phyloP scores from a whole-genome alignment of 37 sponge, comb jelly and placozoan genomes.

The Agelas oroides region DNA sequence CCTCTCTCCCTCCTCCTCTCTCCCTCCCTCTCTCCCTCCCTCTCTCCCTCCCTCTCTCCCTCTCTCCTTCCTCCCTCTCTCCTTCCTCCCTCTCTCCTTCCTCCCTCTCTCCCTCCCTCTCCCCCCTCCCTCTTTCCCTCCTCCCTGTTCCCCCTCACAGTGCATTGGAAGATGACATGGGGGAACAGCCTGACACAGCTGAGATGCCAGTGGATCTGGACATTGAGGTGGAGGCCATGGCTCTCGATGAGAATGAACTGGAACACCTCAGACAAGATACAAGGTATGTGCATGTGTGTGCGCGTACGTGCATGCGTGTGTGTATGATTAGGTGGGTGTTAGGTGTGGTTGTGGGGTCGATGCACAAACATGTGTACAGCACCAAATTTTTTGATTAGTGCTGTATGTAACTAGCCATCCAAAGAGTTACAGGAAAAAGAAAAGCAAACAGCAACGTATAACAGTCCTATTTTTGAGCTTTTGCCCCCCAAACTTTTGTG shows the following conservation, averaged over 20 bases:
- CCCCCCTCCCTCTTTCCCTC: slow-evolving; percentile 3
- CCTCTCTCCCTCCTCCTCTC: not conserved
- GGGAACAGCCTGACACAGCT: slow-evolving; percentile 16
- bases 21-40: slow-evolving; percentile 12
- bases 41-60: slow-evolving; percentile 24
- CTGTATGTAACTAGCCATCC: too few species aligned
- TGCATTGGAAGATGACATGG: not conserved
- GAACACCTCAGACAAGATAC: slow-evolving; percentile 25
- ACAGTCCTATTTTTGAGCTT: too few species aligned
- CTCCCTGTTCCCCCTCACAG: too few species aligned
- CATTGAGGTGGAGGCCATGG: slow-evolving; percentile 59
- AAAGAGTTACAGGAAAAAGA: too few species aligned
- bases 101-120: slow-evolving; percentile 8
- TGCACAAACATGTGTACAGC: not conserved
- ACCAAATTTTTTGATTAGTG: too few species aligned
- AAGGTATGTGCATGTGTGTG: slow-evolving; percentile 2
- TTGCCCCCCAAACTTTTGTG: too few species aligned
- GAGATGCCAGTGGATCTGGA: slow-evolving; percentile 56
- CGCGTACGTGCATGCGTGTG: not conserved
- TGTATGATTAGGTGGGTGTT: not conserved
- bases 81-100: not conserved
- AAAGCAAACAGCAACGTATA: too few species aligned
- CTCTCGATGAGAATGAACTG: slow-evolving; percentile 20
- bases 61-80: not conserved
- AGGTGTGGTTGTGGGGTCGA: not conserved